Percentiles rank a stretch among this genome's conserved stretches.
Conservation (phyloP, 2,113 vertebrate species). For the Ornithorhynchus anatinus region DNA sequence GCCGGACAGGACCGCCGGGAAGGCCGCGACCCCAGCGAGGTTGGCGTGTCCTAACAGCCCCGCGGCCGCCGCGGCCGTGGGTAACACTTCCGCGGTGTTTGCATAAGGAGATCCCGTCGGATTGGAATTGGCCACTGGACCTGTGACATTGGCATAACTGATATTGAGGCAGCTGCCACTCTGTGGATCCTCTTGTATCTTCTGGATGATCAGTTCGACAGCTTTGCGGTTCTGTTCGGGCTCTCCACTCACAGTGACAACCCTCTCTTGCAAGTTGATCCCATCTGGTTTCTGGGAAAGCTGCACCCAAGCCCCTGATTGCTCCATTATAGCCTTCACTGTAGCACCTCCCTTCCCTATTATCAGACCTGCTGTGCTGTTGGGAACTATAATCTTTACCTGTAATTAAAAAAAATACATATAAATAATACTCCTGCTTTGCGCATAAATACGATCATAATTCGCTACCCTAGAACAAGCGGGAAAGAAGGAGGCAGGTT, state of each 20-base stretch:
- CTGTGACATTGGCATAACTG: slow-evolving; percentile 89
- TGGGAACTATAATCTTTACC: slow-evolving; percentile 92
- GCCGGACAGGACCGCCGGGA: slow-evolving; percentile 86
- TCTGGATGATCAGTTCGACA: slow-evolving; percentile 90
- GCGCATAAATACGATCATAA: slow-evolving; percentile 70
- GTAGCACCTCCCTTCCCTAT: slow-evolving; percentile 90
- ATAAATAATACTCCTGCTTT: slow-evolving; percentile 84
- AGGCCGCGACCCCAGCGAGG: slow-evolving; percentile 86
- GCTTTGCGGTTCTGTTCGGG: slow-evolving; percentile 89
- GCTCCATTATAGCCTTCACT: slow-evolving; percentile 90
- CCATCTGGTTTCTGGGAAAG: slow-evolving; percentile 90
- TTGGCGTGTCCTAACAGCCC: slow-evolving; percentile 87
- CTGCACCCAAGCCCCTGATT: slow-evolving; percentile 90
- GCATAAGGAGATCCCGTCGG: slow-evolving; percentile 89
- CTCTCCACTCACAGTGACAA: slow-evolving; percentile 90
- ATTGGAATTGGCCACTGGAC: slow-evolving; percentile 89
- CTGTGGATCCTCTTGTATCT: slow-evolving; percentile 90
- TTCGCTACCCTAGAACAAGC: slow-evolving; percentile 75
- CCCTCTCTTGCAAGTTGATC: slow-evolving; percentile 90
- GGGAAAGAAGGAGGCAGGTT: slow-evolving; percentile 67
- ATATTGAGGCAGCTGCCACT: slow-evolving; percentile 90
- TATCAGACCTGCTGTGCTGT: slow-evolving; percentile 90
- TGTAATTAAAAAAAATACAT: slow-evolving; percentile 84
- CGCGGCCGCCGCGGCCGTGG: slow-evolving; percentile 84
- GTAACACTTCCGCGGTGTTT: slow-evolving; percentile 89